Conservation (phyloP, 2,113 vertebrate species). For the Cynoglossus semilaevis region DNA sequence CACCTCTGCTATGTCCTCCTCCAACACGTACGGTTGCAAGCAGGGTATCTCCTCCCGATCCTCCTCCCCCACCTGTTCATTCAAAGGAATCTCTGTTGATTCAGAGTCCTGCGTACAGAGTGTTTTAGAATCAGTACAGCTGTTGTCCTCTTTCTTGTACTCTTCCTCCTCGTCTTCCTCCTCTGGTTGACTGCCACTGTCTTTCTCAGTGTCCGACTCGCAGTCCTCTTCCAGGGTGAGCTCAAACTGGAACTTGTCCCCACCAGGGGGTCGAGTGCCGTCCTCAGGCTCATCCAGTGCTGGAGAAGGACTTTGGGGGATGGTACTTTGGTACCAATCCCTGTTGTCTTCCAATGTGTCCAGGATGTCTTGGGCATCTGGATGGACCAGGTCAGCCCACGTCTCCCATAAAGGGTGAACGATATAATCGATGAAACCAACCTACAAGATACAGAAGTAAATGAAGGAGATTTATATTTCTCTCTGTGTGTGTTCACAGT, state of each 20-base stretch:
- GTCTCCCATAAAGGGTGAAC: constrained; percentile 99
- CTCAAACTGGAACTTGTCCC: constrained; percentile 98
- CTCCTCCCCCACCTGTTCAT: constrained; percentile 90
- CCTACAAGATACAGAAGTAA: constrained; percentile 70
- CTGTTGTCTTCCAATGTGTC: constrained; percentile 98
- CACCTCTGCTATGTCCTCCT: constrained; percentile 79
- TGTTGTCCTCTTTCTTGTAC: constrained; percentile 83
- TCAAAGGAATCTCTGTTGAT: constrained; percentile 95
- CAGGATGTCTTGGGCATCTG: constrained; percentile 96
- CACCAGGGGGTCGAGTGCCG: constrained; percentile 83
- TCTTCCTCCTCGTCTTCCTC: constrained; percentile 82
- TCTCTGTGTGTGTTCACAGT: no score
- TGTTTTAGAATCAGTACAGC: constrained; percentile 97
- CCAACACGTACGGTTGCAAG: constrained; percentile 76
- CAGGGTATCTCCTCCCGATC: constrained; percentile 76
- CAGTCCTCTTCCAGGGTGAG: constrained; percentile 95
- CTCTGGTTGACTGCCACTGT: constrained; percentile 94
- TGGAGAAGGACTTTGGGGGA: constrained; percentile 96
- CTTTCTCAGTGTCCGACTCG: constrained; percentile 95
- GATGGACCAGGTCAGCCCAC: constrained; percentile 97
- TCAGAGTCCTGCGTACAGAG: constrained; percentile 98
- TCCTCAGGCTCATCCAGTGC: constrained; percentile 88
- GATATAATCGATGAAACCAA: constrained; percentile 99
- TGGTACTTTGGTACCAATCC: constrained; percentile 99
- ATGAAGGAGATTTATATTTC: neutral